These are phyloP conservation scores for Mugil cephalus DNA, from an alignment of 2,113 vertebrate species.

Conservation along the genomic window DNA sequence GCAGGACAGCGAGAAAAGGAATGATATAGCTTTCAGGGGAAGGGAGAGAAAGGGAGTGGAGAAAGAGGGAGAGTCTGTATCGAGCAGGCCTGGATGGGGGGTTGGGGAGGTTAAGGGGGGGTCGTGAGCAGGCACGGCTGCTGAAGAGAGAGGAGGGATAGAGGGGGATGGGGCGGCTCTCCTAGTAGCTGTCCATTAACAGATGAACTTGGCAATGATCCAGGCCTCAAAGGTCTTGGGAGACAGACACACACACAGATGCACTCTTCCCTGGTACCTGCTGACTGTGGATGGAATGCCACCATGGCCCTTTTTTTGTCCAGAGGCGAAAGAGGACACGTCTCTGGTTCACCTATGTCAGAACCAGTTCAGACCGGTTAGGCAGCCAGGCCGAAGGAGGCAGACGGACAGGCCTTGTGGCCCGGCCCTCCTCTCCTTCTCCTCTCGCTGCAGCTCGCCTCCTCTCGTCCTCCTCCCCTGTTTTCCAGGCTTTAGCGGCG, in stretches of 20 bases:
- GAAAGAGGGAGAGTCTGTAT: constrained; percentile 71
- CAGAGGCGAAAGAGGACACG: constrained; percentile 86
- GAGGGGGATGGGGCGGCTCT: constrained; percentile 76
- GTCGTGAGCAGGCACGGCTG: constrained; percentile 75
- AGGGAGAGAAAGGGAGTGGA: constrained; percentile 64
- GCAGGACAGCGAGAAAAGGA: constrained; percentile 87
- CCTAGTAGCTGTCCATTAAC: constrained; percentile 95
- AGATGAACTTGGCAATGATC: constrained; percentile 97
- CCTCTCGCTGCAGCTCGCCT: constrained; percentile 78
- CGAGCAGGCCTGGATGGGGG: constrained; percentile 75
- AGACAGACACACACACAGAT: constrained; percentile 72
- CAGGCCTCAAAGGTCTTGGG: constrained; percentile 93
- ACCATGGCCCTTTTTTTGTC: constrained; percentile 87
- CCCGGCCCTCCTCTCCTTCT: constrained; percentile 82
- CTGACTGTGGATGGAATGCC: constrained; percentile 90
- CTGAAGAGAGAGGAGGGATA: constrained; percentile 53
- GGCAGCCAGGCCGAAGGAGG: constrained; percentile 80
- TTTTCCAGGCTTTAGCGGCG: constrained; percentile 75
- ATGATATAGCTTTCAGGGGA: constrained; percentile 87
- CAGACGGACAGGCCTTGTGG: constrained; percentile 55
- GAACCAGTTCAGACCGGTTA: constrained; percentile 95
- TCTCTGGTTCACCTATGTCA: constrained; percentile 84
- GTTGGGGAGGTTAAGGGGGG: constrained; percentile 79
- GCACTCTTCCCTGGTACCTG: constrained; percentile 84
- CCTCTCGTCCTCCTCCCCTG: constrained; percentile 60